Evolutionary conservation across 1,140 invertebrate species (phyloP).

Genomic region (Drosophila kikkawai): DNA sequence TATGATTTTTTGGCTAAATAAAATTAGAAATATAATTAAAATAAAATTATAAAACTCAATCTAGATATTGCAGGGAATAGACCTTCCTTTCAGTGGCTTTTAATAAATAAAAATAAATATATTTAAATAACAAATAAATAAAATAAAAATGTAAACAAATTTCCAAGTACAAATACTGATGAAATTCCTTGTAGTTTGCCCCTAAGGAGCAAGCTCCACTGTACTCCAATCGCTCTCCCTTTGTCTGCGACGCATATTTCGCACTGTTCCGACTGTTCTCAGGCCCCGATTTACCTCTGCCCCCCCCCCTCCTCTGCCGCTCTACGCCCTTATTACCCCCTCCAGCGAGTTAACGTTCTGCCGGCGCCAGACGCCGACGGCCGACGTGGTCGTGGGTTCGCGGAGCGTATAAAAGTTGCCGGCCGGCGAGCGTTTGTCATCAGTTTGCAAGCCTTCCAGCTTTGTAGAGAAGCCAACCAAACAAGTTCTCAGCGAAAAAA

Average conservation of each 20-base stretch:
- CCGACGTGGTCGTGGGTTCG: conserved; percentile 1
- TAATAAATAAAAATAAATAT: too few species aligned
- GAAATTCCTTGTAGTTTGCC: neutral
- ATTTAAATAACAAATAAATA: too few species aligned
- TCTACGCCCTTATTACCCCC: neutral
- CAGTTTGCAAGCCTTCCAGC: conserved; percentile 45
- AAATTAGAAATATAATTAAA: too few species aligned
- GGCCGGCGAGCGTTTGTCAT: conserved; percentile 55
- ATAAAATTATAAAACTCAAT: too few species aligned
- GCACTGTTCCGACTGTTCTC: conserved; percentile 3
- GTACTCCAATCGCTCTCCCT: conserved; percentile 18
- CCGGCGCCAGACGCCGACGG: conserved; percentile 5
- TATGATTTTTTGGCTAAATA: neutral
- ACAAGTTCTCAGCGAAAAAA: neutral
- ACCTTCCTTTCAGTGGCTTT: too few species aligned
- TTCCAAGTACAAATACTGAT: too few species aligned
- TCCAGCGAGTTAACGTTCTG: conserved; percentile 1
- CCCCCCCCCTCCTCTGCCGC: neutral
- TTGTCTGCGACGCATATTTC: conserved; percentile 54
- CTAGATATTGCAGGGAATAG: too few species aligned
- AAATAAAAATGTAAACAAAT: too few species aligned
- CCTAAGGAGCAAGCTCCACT: neutral
- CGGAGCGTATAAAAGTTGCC: conserved; percentile 68
- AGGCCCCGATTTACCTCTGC: neutral
- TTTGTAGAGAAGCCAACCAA: conserved; percentile 15